Evolutionary conservation across 2,888 invertebrate species (phyloP), one percentile per base, ranked within the genome.

Genomic region (Cryptus armator): DNA sequence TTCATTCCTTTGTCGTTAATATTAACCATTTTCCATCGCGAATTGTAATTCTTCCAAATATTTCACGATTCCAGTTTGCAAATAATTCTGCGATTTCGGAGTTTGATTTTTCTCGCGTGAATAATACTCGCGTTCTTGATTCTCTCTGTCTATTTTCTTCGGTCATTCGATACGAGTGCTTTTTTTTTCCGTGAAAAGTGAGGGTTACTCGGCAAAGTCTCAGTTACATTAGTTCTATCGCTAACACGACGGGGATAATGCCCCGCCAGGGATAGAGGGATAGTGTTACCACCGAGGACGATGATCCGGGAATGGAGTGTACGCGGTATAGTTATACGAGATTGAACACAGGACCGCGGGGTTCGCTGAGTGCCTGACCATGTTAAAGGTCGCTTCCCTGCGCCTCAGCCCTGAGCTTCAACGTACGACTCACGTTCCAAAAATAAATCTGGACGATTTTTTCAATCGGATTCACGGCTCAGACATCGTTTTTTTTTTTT

Each of bases 351-450:
- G 48, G 59, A 70, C 74, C 48, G 76, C 53, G 71, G 48, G 71
- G 48, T n/a, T 70, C 68, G 72, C 48, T 84, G 84, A 84, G 84
- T 84, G 81, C 84, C 64, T 53, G 81, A 75, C 81, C 81, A 37
- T 84, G 84, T 84, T 72, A 53, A 74, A 84, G 76, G 67, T 68
- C 71, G n/a, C 74, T 71, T 78, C 66, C 53, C 72, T 67, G 46
- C 67, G 51, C 10, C 66, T 68, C 37, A 24, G 10, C 56, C 48
- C 29, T 12, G 62, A 14, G 62, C 46, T n/a, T 10, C 44, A 44
- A 51, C 51, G 66, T 78, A 43, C 44, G 59, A 71, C 64, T 59
- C 51, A 46, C 51, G 51, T 9, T 66, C 32, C 19, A 48, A 81
- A 74, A 67, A 81, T 67, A 81, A 67, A 59, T 81, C 48, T 46